Evolutionary conservation across 2,888 invertebrate genomes (phyloP).

Genomic region (Aphidius colemani): DNA sequence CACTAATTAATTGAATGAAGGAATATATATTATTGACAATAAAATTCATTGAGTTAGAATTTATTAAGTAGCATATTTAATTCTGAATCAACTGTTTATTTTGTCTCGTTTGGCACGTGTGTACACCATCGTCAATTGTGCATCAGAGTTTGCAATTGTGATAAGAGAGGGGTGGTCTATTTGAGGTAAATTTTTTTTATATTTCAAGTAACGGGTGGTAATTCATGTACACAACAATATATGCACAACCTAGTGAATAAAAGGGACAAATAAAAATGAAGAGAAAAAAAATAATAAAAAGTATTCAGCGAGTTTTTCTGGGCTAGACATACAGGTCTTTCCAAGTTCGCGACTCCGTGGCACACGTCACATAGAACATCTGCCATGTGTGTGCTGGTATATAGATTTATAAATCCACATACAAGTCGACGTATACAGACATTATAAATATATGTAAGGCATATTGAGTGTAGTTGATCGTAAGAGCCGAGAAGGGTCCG

Average conservation of each 20-base stretch:
- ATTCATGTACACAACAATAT: constrained; percentile 17
- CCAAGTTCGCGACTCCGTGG: constrained; percentile 36
- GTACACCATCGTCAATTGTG: not conserved
- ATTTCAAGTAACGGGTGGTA: too few relatives aligned
- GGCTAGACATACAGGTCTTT: constrained; percentile 30
- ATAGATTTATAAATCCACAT: not conserved
- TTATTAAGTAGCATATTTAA: not conserved
- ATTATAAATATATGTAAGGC: constrained; percentile 19
- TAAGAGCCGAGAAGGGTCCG: constrained; percentile 46
- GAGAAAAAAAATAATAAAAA: constrained; percentile 18
- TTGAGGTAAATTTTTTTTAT: too few relatives aligned
- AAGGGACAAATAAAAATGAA: too few relatives aligned
- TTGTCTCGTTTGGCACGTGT: constrained; percentile 17
- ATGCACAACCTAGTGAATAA: too few relatives aligned
- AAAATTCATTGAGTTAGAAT: too few relatives aligned
- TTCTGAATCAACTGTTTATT: not conserved
- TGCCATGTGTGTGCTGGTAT: constrained; percentile 39
- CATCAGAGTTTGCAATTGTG: constrained; percentile 2
- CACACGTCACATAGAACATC: constrained; percentile 57
- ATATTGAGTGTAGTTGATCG: constrained; percentile 41
- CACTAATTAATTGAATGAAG: too few relatives aligned
- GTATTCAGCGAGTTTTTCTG: constrained; percentile 17
- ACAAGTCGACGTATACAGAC: constrained; percentile 6
- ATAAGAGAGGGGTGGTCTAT: constrained; percentile 10
- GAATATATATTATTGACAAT: too few relatives aligned